A percentile compares a stretch with the other conserved stretches of the same genome.
Conservation (phyloP, 2,888 invertebrate genomes). For the Drosophila greeni region DNA sequence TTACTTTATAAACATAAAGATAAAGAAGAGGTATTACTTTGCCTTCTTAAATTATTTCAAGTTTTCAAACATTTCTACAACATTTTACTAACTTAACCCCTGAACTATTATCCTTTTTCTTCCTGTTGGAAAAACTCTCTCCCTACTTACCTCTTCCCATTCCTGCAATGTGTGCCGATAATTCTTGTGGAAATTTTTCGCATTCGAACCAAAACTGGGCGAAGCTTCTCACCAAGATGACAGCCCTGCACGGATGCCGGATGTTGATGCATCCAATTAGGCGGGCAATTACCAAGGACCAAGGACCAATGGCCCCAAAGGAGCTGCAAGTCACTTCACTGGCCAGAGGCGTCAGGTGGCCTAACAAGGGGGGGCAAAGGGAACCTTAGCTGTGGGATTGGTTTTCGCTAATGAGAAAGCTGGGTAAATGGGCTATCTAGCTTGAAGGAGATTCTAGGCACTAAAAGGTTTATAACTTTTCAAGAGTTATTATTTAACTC, state of each 20-base stretch:
- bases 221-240: constrained; percentile 30
- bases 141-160: not conserved
- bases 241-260: constrained; percentile 1
- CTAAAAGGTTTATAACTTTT: no score
- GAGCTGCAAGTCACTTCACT: constrained; percentile 15
- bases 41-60: not conserved
- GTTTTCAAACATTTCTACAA: no score
- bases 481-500: no score
- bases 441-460: no score
- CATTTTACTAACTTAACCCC: no score
- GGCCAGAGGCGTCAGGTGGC: constrained; percentile 5
- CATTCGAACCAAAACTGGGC: constrained; percentile 8
- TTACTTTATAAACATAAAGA: no score
- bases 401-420: constrained; percentile 57
- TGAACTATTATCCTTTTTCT: not conserved
- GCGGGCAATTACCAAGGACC: constrained; percentile 52
- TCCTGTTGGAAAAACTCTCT: no score
- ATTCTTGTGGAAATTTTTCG: constrained; percentile 31
- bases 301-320: constrained; percentile 5
- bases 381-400: not conserved
- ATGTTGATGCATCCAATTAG: constrained; percentile 68
- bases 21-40: not conserved
- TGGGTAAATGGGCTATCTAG: no score
- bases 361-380: no score
- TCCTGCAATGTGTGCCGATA: not conserved